Percentiles rank a stretch among this genome's conserved stretches.
phyloP scores from a whole-genome alignment of 2,888 invertebrate genomes.

The Chrysomela aeneicollis region DNA sequence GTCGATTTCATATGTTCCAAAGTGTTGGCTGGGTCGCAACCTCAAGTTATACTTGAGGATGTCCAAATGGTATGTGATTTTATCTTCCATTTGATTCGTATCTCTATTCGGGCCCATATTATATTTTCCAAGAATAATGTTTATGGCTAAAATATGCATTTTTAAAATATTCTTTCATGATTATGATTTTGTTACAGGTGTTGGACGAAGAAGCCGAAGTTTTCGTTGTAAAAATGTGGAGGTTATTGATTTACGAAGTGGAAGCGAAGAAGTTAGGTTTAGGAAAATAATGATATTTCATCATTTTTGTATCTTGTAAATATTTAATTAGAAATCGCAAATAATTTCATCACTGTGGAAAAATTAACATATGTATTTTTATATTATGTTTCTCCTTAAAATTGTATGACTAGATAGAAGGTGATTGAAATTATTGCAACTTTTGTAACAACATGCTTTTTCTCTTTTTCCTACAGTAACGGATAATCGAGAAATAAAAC shows the following conservation, averaged over 20 bases:
- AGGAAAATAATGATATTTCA: slow-evolving; percentile 68
- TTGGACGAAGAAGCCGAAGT: slow-evolving; percentile 99
- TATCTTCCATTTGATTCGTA: too few relatives aligned
- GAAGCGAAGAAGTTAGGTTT: slow-evolving; percentile 97
- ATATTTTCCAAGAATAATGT: too few relatives aligned
- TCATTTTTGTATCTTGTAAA: slow-evolving; percentile 22
- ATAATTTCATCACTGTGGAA: not conserved
- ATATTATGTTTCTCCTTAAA: not conserved
- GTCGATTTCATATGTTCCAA: slow-evolving; percentile 99
- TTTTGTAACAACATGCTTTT: not conserved
- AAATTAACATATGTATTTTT: not conserved
- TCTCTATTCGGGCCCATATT: too few relatives aligned
- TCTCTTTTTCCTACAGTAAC: not conserved
- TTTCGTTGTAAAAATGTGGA: slow-evolving; percentile 99
- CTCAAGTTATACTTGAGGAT: slow-evolving; percentile 95
- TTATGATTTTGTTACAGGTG: slow-evolving; percentile 71
- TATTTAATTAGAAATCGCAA: not conserved
- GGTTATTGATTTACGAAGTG: slow-evolving; percentile 98
- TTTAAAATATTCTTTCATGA: too few relatives aligned
- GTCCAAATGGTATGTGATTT: slow-evolving; percentile 88
- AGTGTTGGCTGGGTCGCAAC: slow-evolving; percentile 91
- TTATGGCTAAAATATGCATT: too few relatives aligned
- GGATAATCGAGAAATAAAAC: not conserved
- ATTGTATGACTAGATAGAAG: too few relatives aligned
- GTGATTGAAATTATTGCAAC: too few relatives aligned